Base-by-base conservation (phyloP, 2,888 invertebrate species). In the Cephus spinipes region DNA sequence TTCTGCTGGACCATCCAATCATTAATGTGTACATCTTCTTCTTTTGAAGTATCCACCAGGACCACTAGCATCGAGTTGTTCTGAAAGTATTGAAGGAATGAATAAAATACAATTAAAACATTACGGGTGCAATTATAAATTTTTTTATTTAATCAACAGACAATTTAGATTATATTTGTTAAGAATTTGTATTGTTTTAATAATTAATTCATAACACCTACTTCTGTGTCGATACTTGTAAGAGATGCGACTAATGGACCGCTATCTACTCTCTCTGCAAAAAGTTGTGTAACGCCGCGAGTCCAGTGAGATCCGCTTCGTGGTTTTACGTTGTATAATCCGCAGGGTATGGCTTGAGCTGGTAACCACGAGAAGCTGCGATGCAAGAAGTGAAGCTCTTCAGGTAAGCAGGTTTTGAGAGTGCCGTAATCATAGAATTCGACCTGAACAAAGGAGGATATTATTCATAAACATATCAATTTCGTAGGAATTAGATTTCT, bases 341-440 rank as follows among this genome's bases (percentile, higher is more conserved):
- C 89, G 55, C 90, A 91, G 34, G 91, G 88, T 76, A 91, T 85
- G 4, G 91, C 91, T 83, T 90, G 88, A 0, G 89, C 89, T 4
- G 90, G 87, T 33, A 90, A 35, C 73, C 55, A 4, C 2, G 90
- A 86, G 79, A 91, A 91, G 1, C n/a, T 77, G 36, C 87, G 84
- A 77, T 89, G 85, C 33, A 91, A 83, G 76, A 86, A 91, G 35
- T 84, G 87, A 12, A 91, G 6, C 15, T 83, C 83, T 0, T 84
- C 75, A 12, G 87, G 78, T 23, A 82, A 68, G 77, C 89, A 88
- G 1, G 86, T 84, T 77, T 88, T 85, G 0, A 90, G 73, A 15
- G 91, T 91, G 1, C 91, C 91, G 73, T 87, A 91, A 79, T 91
- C 91, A 74, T 90, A 91, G 78, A 91, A 91, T 34, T 89, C 74